phyloP scores from a whole-genome alignment of 1,140 invertebrate species.

The Ectropis grisescens region DNA sequence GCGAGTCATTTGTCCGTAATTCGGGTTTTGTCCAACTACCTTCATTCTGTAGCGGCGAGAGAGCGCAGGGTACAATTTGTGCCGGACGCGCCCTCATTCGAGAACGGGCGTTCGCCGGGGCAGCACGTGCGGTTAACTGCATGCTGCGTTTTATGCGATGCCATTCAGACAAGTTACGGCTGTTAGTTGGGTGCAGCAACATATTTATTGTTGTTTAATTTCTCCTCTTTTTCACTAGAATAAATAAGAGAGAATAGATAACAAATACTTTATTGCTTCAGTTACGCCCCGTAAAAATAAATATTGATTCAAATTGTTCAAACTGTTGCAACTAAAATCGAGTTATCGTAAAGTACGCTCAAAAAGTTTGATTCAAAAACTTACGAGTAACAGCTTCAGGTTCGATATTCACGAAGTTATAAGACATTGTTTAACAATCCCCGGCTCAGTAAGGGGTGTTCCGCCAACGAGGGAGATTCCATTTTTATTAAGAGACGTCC shows the following conservation, averaged over 20 bases:
- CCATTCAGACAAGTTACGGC: slow-evolving; percentile 17
- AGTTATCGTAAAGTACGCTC: no score
- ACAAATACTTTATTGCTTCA: no score
- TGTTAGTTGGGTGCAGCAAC: slow-evolving; percentile 15
- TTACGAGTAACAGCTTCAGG: no score
- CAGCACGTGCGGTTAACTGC: slow-evolving; percentile 44
- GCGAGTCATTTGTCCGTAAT: slow-evolving; percentile 24
- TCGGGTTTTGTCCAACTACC: slow-evolving; percentile 25
- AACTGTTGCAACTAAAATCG: no score
- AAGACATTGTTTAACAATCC: no score
- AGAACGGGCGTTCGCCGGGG: slow-evolving; percentile 15
- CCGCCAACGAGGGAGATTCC: slow-evolving; percentile 13
- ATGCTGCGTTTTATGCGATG: slow-evolving; percentile 33
- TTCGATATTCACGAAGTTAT: no score
- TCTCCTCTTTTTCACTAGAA: no score
- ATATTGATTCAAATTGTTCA: no score
- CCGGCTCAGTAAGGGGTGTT: slow-evolving; percentile 7
- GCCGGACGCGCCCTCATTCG: slow-evolving; percentile 28
- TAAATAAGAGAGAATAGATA: no score
- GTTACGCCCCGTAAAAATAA: no score
- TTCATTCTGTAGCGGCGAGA: slow-evolving; percentile 12
- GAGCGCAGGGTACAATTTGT: slow-evolving; percentile 39
- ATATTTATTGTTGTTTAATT: no score
- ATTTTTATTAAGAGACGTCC: slow-evolving; percentile 27
- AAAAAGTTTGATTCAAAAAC: no score